Percentiles rank a stretch among this genome's conserved stretches.
phyloP scores from a whole-genome alignment of 2,888 invertebrate species.

The Apamea anceps region DNA sequence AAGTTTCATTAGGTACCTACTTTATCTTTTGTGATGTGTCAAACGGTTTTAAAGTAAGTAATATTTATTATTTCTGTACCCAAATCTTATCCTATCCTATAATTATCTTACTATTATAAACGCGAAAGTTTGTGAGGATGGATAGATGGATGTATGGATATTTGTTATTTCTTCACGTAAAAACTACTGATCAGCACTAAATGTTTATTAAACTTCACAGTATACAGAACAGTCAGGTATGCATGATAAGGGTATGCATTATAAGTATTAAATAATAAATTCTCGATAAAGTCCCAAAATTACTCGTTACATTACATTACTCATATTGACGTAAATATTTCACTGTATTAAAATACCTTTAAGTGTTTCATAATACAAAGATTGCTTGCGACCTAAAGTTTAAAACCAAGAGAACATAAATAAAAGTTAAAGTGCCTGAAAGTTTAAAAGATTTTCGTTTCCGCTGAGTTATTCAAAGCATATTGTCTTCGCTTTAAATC shows the following conservation, averaged over 20 bases:
- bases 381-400: conserved; percentile 46
- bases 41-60: neutral
- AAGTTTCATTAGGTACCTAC: neutral
- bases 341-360: neutral
- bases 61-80: neutral
- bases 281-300: no score
- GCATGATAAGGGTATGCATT: neutral
- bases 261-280: neutral
- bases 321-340: neutral
- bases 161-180: neutral
- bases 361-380: conserved; percentile 30
- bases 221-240: neutral
- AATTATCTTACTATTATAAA: neutral
- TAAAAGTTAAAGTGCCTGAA: conserved; percentile 56
- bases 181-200: neutral
- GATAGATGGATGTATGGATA: neutral
- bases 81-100: neutral
- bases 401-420: conserved; percentile 49
- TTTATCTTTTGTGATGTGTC: neutral
- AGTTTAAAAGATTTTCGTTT: conserved; percentile 63
- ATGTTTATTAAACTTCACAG: neutral
- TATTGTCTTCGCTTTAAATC: conserved; percentile 76
- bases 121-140: neutral
- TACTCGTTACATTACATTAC: neutral
- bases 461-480: conserved; percentile 65